These are phyloP conservation scores for Gymnoscelis rufifasciata DNA, from an alignment of 2,888 invertebrate species.

Conservation along the genomic window DNA sequence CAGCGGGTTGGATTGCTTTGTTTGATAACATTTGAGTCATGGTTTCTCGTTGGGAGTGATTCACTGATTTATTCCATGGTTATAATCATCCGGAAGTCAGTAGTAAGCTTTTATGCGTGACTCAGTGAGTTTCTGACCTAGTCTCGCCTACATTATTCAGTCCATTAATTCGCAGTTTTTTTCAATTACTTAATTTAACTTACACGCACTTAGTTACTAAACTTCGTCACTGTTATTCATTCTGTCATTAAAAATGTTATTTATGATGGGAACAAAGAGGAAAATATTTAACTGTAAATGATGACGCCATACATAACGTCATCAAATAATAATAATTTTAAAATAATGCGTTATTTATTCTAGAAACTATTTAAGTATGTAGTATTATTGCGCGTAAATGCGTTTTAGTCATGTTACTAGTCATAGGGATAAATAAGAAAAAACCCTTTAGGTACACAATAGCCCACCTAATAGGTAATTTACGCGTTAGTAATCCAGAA, in stretches of 20 bases:
- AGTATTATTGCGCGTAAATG: constrained; percentile 7
- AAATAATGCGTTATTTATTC: not conserved
- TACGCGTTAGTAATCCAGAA: no score
- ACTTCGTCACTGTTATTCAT: no score
- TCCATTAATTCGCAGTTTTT: no score
- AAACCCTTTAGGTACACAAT: constrained; percentile 9
- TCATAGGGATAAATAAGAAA: constrained; percentile 20
- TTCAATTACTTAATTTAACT: no score
- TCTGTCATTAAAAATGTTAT: no score
- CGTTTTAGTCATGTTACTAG: constrained; percentile 22
- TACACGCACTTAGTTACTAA: no score
- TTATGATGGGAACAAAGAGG: no score
- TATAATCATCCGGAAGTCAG: constrained; percentile 35
- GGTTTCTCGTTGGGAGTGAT: constrained; percentile 34
- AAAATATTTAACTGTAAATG: not conserved
- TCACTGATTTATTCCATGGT: constrained; percentile 25
- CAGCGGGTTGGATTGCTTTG: constrained; percentile 37
- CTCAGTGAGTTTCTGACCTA: constrained; percentile 5
- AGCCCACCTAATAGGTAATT: no score
- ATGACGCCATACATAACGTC: constrained; percentile 3
- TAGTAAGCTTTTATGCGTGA: constrained; percentile 34
- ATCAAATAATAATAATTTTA: not conserved
- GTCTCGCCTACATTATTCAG: not conserved
- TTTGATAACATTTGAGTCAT: constrained; percentile 50
- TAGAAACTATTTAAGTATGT: no score